Conservation (phyloP, 2,113 vertebrate genomes). For the Leucoraja erinaceus region DNA sequence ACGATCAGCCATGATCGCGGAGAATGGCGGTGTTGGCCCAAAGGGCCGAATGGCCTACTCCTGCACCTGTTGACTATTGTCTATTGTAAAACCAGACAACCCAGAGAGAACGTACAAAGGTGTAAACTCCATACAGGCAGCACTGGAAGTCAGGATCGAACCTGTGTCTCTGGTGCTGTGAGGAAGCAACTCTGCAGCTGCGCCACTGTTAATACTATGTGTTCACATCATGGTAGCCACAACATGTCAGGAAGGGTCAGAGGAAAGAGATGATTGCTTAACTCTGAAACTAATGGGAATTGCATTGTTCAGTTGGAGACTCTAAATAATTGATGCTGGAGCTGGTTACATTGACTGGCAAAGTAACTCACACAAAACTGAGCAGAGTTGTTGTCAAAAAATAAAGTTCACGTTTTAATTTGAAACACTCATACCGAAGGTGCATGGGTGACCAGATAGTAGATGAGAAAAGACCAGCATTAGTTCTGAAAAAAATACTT, state of each 20-base stretch:
- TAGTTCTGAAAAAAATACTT: neutral
- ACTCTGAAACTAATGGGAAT: neutral
- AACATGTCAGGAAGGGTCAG: neutral
- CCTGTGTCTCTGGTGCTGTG: no score
- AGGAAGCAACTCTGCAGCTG: no score
- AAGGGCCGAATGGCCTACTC: no score
- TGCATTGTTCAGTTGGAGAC: neutral
- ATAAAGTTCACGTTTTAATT: neutral
- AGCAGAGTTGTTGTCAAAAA: neutral
- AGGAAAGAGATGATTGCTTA: neutral
- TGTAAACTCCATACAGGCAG: no score
- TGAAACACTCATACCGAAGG: neutral
- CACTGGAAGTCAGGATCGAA: no score
- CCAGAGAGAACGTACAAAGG: no score
- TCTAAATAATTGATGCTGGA: neutral
- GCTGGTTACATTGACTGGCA: neutral
- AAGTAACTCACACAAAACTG: neutral
- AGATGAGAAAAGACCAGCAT: neutral
- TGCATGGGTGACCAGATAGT: neutral
- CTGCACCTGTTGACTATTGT: no score
- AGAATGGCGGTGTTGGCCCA: no score
- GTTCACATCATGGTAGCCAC: neutral
- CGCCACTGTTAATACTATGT: no score
- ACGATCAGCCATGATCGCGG: no score
- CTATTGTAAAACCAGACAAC: no score